Evolutionary conservation across 2,888 invertebrate species (phyloP), one percentile per base, ranked within the genome.

Genomic region (Dermolepida albohirtum): DNA sequence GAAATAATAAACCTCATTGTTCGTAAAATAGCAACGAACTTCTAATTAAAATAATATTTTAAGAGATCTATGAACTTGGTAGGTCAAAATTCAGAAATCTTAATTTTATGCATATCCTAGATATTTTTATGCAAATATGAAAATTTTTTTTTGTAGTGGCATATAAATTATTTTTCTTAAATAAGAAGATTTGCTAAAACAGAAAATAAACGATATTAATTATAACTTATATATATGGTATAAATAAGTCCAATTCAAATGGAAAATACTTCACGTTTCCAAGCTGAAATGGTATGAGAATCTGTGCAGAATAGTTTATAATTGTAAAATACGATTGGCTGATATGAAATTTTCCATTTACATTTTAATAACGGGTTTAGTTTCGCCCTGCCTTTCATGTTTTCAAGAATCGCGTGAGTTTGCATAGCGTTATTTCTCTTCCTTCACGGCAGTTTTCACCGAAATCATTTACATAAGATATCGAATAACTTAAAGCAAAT

Each of bases 401-500:
- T 55, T 55, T 55, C 55, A 41, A 41, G 41, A 55, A 40, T 41
- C 41, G 55, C 41, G 41, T 11, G 41, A 39, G 41, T 55, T 40
- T 55, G 40, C 17, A 11, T 39, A 14, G 54, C 40, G 12, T 16
- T 16, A 39, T 40, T 11, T 16, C 39, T 16, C 16, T 10, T 16
- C 40, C 14, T 39, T 27, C 27, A 34, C 27, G n/a, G 51, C 29
- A n/a, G 55, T 55, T 40, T 4, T 7, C 55, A n/a, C 40, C 41
- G 41, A 12, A 66, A 57, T 57, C 55, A 55, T 66, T 66, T 66
- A 55, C 55, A 66, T 66, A 55, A 34, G 55, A 49, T 65, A 52
- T 55, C 66, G 47, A 34, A 66, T 66, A 47, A 47, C 47, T 14
- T 39, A 49, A 66, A 66, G 16, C 47, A 40, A 55, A 66, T 55